Conservation (phyloP, 2,888 invertebrate species). For the Neoscelio sp. region DNA sequence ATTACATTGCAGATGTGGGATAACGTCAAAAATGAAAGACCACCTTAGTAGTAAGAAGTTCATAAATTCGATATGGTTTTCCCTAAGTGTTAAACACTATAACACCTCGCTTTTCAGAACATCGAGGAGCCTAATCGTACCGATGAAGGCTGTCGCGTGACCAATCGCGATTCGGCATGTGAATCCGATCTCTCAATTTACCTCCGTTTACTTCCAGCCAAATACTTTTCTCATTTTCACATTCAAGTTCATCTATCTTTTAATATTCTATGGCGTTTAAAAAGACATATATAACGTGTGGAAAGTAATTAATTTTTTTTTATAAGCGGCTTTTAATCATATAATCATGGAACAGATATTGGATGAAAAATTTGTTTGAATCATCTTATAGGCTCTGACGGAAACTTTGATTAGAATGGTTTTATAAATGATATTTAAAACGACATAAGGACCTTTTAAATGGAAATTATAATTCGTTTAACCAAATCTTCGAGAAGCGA, state of each 20-base stretch:
- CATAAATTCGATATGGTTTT: slow-evolving; percentile 76
- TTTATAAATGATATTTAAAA: too few species aligned
- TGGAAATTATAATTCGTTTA: too few species aligned
- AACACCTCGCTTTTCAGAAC: slow-evolving; percentile 52
- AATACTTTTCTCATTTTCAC: slow-evolving; percentile 60
- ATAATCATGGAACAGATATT: too few species aligned
- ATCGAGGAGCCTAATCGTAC: slow-evolving; percentile 52
- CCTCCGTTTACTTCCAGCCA: slow-evolving; percentile 48
- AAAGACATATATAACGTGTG: slow-evolving; percentile 10
- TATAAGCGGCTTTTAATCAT: too few species aligned
- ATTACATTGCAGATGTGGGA: slow-evolving; percentile 71
- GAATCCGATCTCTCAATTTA: slow-evolving; percentile 65
- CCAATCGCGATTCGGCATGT: slow-evolving; percentile 70
- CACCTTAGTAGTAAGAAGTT: slow-evolving; percentile 72
- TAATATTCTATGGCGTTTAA: slow-evolving; percentile 27
- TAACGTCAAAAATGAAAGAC: slow-evolving; percentile 64
- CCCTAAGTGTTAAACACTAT: slow-evolving; percentile 63
- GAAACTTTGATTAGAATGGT: too few species aligned
- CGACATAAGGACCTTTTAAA: too few species aligned
- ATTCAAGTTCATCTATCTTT: slow-evolving; percentile 38
- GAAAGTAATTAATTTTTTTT: slow-evolving; percentile 30
- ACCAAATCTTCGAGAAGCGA: too few species aligned
- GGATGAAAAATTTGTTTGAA: too few species aligned
- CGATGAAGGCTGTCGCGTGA: slow-evolving; percentile 66
- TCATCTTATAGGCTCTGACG: too few species aligned